Evolutionary conservation across 2,888 invertebrate genomes (phyloP), one percentile per base, ranked within the genome.

Genomic region (Gisinianus flammeolus): DNA sequence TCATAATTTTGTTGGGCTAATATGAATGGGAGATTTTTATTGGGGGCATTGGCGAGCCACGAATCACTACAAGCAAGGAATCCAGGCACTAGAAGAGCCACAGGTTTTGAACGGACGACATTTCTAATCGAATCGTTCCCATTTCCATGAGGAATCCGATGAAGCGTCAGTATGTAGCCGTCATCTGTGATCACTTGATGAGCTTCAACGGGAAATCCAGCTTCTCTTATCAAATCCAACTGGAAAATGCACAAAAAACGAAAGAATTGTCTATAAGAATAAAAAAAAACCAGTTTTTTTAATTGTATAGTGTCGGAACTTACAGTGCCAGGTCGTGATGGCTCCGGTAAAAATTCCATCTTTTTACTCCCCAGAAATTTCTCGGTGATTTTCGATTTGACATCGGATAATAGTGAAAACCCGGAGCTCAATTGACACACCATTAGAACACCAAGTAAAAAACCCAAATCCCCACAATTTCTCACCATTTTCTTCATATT

Each of bases 161-260:
- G 33, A 10, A 33, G 16, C 6, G 31, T 62, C 5, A 72, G 19
- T n/a, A 72, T 31, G 30, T 72, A 72, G 10, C 72, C 33, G 62
- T 72, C 72, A 3, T 30, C 33, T 1, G 72, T 72, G 19, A 16
- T 10, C 10, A 56, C 28, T 4, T 62, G 6, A 33, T 58, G 72
- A 0, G n/a, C n/a, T 33, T 72, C 72, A 24, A 56, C 4, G 3
- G 33, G 72, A 33, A 56, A 72, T 28, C 72, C 72, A 12, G 54
- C 30, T 72, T 31, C 31, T 3, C 8, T 8, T 30, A 72, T 72
- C 30, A 72, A n/a, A 33, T 72, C 31, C 12, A 33, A 10, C 72
- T 72, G 44, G 16, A 12, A 44, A 2, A 44, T 1, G 8, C 44
- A 44, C 12, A 44, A 44, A 44, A 44, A 44, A 44, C 2, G 6